phyloP scores from a whole-genome alignment of 2,113 vertebrate species.

The Furnarius figulus region DNA sequence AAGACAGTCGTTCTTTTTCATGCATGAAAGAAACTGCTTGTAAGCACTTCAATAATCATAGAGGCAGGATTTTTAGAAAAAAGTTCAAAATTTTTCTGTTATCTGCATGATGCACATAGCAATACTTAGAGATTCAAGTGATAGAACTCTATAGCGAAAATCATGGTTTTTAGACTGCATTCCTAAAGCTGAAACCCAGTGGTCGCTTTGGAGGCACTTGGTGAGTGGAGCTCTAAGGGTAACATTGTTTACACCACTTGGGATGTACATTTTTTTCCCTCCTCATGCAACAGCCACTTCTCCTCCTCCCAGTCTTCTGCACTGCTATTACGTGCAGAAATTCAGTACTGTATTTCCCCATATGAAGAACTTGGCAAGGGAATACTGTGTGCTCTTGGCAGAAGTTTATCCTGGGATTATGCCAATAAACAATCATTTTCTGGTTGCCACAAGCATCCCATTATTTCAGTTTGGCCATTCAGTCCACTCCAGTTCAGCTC shows the following conservation, averaged over 20 bases:
- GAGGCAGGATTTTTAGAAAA: not conserved
- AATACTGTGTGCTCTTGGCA: conserved; percentile 43
- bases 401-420: conserved; percentile 20
- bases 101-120: not conserved
- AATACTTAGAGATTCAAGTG: not conserved
- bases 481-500: conserved; percentile 23
- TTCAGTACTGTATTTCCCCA: conserved; percentile 34
- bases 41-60: not conserved
- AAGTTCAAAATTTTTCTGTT: not conserved
- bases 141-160: not conserved
- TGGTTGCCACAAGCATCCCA: conserved; percentile 57
- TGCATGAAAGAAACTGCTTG: not conserved
- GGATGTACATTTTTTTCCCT: not conserved
- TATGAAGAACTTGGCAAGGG: conserved; percentile 53
- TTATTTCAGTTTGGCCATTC: conserved; percentile 47
- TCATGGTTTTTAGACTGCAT: not conserved
- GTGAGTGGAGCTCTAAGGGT: not conserved
- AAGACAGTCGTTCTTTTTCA: not conserved
- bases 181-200: not conserved
- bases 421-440: conserved; percentile 64
- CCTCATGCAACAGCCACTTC: not conserved
- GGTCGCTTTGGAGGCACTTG: not conserved
- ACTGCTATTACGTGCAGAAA: conserved; percentile 26
- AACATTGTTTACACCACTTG: not conserved
- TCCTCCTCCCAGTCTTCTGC: not conserved